Evolutionary conservation across 2,113 vertebrate species (phyloP).

Genomic region (Camelus dromedarius): DNA sequence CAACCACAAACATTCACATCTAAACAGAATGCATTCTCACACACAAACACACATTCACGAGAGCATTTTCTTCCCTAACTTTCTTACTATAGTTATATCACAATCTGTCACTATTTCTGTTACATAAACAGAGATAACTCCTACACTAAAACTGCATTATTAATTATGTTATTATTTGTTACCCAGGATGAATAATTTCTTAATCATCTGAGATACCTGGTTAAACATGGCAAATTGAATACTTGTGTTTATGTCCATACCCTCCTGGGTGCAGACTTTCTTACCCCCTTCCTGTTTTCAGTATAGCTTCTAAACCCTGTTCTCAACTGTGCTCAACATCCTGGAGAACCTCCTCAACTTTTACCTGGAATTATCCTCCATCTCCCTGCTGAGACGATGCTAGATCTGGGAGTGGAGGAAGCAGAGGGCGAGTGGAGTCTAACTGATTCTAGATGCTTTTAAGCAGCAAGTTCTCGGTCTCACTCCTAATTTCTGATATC

Average conservation of each 20-base stretch:
- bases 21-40: not conserved
- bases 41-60: not conserved
- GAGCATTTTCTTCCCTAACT: not conserved
- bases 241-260: too few relatives aligned
- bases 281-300: not conserved
- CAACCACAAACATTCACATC: not conserved
- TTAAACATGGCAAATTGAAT: too few relatives aligned
- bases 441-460: not conserved
- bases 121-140: not conserved
- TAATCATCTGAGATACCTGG: not conserved
- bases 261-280: not conserved
- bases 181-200: not conserved
- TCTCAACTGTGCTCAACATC: not conserved
- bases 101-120: not conserved
- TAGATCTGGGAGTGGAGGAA: not conserved
- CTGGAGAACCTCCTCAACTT: not conserved
- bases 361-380: not conserved
- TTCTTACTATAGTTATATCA: not conserved
- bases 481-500: not conserved
- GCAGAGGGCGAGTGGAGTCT: not conserved
- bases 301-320: not conserved
- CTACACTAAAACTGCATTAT: not conserved
- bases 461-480: not conserved
- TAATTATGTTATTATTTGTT: not conserved
- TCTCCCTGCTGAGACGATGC: not conserved